Conservation (phyloP, 2,797 vertebrate genomes). For the Balearica regulorum region DNA sequence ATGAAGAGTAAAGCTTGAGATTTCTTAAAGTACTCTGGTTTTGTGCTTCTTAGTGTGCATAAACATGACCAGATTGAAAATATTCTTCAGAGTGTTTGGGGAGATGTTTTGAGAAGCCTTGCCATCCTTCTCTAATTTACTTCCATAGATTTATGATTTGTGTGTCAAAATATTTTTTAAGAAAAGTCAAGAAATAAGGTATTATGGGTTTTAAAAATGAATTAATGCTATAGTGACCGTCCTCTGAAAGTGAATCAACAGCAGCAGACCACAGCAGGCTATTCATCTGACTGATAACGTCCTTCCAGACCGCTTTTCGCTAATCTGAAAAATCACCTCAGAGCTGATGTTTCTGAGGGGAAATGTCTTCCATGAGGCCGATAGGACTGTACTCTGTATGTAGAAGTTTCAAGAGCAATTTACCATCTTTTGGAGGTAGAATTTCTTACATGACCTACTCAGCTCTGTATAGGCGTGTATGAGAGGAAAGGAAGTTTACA, state of each 20-base stretch:
- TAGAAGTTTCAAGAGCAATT: not conserved
- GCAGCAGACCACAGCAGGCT: not conserved
- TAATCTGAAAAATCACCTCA: conserved; percentile 21
- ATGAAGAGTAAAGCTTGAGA: not conserved
- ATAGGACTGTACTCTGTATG: not conserved
- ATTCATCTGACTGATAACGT: not conserved
- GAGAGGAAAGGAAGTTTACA: not conserved
- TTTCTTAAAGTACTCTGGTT: not conserved
- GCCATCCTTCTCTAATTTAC: not conserved
- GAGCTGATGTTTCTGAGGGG: not conserved
- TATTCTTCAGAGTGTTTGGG: not conserved
- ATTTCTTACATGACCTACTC: not conserved
- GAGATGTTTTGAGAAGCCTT: not conserved
- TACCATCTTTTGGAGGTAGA: not conserved
- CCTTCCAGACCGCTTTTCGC: not conserved
- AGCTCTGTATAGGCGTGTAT: not conserved
- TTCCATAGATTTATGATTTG: not conserved
- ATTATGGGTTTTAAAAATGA: not conserved
- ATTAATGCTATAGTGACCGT: not conserved
- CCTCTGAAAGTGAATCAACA: not conserved
- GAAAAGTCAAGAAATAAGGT: not conserved
- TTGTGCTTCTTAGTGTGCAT: not conserved
- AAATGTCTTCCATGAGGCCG: not conserved
- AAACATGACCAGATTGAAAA: not conserved
- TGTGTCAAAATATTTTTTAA: not conserved